Evolutionary conservation across 2,113 vertebrate species (phyloP).

Genomic region (Xenotilapia flavipinnis): DNA sequence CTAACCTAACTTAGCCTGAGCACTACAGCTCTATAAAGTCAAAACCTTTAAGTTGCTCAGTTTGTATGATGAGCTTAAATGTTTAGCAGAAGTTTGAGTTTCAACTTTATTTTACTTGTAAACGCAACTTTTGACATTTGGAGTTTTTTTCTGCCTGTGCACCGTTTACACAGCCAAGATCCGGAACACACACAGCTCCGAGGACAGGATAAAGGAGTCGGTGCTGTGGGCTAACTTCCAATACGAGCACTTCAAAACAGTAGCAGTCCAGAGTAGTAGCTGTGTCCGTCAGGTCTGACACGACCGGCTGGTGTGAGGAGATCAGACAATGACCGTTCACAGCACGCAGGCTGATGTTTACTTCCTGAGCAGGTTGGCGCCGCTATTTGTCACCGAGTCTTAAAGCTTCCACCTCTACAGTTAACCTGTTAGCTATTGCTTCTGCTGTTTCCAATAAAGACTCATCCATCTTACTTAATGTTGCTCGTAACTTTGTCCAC

Average conservation of each 20-base stretch:
- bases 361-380: slow-evolving; percentile 4
- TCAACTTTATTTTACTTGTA: neutral
- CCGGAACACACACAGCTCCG: neutral
- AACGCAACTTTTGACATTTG: neutral
- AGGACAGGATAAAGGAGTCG: neutral
- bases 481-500: neutral
- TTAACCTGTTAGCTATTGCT: neutral
- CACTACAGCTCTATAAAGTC: neutral
- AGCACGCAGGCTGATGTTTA: slow-evolving; percentile 18
- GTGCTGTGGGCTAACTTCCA: neutral
- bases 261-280: neutral
- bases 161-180: neutral
- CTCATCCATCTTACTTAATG: neutral
- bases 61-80: neutral
- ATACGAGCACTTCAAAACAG: neutral
- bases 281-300: neutral
- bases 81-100: neutral
- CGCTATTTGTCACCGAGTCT: neutral
- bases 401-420: neutral
- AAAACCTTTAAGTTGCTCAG: neutral
- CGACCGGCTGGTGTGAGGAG: neutral
- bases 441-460: neutral
- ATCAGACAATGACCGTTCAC: neutral
- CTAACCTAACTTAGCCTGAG: neutral
- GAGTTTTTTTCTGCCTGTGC: neutral